A percentile compares a stretch with the other conserved stretches of the same genome.
These are phyloP conservation scores for Druon quercuslanigerum DNA, from an alignment of 1,140 invertebrate genomes.

Conservation along the genomic window DNA sequence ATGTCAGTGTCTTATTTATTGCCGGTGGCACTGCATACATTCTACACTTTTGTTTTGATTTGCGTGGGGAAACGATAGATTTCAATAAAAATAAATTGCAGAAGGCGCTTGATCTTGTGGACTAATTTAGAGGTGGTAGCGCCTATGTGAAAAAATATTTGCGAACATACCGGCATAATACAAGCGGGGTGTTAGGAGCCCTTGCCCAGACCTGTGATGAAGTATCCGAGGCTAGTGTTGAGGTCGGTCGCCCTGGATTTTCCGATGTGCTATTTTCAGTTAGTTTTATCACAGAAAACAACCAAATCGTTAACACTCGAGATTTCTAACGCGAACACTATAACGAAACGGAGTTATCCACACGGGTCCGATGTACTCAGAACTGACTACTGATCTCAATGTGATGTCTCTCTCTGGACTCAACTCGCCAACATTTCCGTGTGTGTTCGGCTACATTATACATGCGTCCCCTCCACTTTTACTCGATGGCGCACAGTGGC, in stretches of 20 bases:
- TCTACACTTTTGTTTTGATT: no score
- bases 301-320: neutral
- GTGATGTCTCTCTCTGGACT: neutral
- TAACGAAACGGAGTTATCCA: neutral
- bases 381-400: no score
- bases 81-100: no score
- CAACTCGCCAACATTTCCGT: neutral
- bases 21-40: no score
- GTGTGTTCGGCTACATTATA: constrained; percentile 3
- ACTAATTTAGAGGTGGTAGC: no score
- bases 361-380: neutral
- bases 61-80: no score
- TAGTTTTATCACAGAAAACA: constrained; percentile 22
- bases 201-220: neutral
- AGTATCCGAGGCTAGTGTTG: constrained; percentile 27
- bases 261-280: constrained; percentile 19
- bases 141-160: no score
- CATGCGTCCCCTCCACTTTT: constrained; percentile 20
- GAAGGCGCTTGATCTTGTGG: no score
- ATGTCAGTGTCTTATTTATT: no score
- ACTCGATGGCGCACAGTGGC: constrained; percentile 22
- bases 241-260: neutral
- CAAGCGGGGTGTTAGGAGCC: neutral
- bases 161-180: constrained; percentile 15
- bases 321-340: neutral